A percentile compares a stretch with the other conserved stretches of the same genome.
phyloP scores from a whole-genome alignment of 2,888 invertebrate species.

The Tinea semifulvella region DNA sequence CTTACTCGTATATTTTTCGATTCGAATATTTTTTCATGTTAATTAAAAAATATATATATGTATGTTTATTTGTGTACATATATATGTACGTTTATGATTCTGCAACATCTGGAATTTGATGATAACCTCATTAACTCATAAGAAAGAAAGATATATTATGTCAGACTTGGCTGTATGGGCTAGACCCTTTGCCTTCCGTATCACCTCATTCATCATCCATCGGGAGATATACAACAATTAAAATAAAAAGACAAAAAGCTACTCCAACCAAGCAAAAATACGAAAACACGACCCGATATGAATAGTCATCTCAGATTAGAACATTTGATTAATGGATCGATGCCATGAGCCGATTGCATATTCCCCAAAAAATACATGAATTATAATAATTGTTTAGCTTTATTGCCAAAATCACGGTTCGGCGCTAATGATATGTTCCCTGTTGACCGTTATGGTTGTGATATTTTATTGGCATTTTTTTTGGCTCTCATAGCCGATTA shows the following conservation, averaged over 20 bases:
- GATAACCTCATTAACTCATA: too few species aligned
- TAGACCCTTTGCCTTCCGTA: too few species aligned
- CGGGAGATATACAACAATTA: too few species aligned
- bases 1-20: too few species aligned
- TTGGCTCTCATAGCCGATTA: constrained; percentile 39
- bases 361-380: constrained; percentile 32
- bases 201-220: too few species aligned
- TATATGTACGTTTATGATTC: too few species aligned
- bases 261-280: constrained; percentile 29
- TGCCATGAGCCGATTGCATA: constrained; percentile 41
- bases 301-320: constrained; percentile 58
- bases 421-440: constrained; percentile 40
- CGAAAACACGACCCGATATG: constrained; percentile 43
- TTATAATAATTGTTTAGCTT: constrained; percentile 50
- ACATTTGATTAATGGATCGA: constrained; percentile 53
- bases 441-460: constrained; percentile 34
- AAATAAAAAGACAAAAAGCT: constrained; percentile 17
- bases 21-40: too few species aligned
- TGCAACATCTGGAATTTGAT: too few species aligned
- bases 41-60: too few species aligned
- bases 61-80: too few species aligned
- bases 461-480: constrained; percentile 46
- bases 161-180: too few species aligned
- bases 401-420: constrained; percentile 46
- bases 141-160: too few species aligned